phyloP scores from a whole-genome alignment of 2,888 invertebrate genomes.

The Eristalis tenax region DNA sequence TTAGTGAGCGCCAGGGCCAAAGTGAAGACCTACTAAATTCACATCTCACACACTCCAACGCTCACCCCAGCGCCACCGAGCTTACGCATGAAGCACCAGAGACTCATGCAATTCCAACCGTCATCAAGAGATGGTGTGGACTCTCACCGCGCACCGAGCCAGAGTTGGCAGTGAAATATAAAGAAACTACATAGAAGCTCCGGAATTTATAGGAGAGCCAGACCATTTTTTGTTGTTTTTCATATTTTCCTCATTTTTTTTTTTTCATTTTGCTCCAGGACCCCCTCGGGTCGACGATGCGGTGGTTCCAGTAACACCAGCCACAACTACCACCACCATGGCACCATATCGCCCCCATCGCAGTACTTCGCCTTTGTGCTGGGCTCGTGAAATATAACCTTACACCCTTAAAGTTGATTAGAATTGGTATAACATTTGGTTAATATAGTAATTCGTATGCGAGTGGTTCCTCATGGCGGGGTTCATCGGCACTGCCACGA shows the following conservation, averaged over 20 bases:
- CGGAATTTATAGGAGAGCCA: constrained; percentile 40
- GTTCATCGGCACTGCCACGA: constrained; percentile 28
- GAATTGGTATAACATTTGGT: constrained; percentile 77
- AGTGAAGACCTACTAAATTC: neutral
- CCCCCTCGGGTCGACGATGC: constrained; percentile 19
- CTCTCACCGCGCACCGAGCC: neutral
- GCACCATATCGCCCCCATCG: neutral
- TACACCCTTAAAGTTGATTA: constrained; percentile 76
- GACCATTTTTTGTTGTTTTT: constrained; percentile 20
- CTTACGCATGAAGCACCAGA: neutral
- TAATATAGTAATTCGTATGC: constrained; percentile 79
- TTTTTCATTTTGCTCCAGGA: neutral
- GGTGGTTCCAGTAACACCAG: constrained; percentile 11
- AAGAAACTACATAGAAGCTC: constrained; percentile 13
- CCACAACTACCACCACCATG: neutral
- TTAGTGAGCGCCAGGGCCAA: neutral
- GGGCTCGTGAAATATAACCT: constrained; percentile 53
- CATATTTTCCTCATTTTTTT: constrained; percentile 25
- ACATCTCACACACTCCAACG: neutral
- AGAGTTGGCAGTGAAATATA: neutral
- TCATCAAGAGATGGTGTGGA: constrained; percentile 10
- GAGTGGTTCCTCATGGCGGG: constrained; percentile 71
- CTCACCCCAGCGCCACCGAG: neutral
- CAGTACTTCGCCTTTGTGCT: neutral
- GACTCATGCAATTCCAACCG: constrained; percentile 3